These are phyloP conservation scores for Idaea aversata DNA, from an alignment of 2,888 invertebrate genomes.

Conservation along the genomic window DNA sequence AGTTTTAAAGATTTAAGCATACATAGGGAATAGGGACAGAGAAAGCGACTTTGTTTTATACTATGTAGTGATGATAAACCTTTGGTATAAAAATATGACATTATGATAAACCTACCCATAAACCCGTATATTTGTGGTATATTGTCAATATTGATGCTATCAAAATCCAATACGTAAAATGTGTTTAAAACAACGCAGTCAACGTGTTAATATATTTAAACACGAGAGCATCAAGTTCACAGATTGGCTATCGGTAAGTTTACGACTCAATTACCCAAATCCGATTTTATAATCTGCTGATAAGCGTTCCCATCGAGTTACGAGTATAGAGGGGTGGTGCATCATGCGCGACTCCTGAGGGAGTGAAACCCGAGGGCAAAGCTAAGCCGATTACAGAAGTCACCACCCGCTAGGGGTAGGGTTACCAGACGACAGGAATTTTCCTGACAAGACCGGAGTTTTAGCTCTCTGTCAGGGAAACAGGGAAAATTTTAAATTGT, in stretches of 20 bases:
- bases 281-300: constrained; percentile 75
- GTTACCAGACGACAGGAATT: too few relatives aligned
- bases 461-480: too few relatives aligned
- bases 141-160: background rate
- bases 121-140: background rate
- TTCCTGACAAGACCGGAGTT: too few relatives aligned
- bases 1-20: too few relatives aligned
- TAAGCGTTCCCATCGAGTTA: constrained; percentile 75
- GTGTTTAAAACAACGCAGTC: background rate
- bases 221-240: background rate
- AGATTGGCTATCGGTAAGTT: constrained; percentile 38
- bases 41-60: too few relatives aligned
- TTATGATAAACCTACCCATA: background rate
- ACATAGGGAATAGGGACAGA: too few relatives aligned
- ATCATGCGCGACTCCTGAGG: constrained; percentile 57
- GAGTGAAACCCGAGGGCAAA: constrained; percentile 52
- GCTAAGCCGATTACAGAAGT: constrained; percentile 78
- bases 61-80: too few relatives aligned
- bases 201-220: constrained; percentile 3
- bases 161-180: background rate
- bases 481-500: too few relatives aligned
- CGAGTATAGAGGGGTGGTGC: constrained; percentile 61
- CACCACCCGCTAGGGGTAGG: constrained; percentile 59
- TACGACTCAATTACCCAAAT: constrained; percentile 76
- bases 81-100: background rate